Conservation (phyloP, 2,113 vertebrate genomes). For the Anseranas semipalmata region DNA sequence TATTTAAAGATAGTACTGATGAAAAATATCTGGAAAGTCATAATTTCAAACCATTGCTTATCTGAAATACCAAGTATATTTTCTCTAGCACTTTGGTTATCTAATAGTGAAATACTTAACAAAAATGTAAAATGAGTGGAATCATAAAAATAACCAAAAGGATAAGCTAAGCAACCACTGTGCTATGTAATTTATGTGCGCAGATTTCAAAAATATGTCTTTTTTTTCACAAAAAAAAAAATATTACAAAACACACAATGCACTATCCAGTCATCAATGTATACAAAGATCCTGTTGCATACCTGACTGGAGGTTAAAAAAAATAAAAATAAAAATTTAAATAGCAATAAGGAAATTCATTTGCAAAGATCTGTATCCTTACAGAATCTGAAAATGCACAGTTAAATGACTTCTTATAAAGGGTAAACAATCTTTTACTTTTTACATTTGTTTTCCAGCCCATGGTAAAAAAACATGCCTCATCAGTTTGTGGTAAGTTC, state of each 20-base stretch:
- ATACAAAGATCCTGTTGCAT: not conserved
- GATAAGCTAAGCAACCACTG: not conserved
- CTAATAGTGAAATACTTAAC: not conserved
- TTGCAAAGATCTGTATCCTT: not conserved
- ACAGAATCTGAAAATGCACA: not conserved
- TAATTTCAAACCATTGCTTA: fast-evolving
- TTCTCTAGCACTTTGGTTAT: not conserved
- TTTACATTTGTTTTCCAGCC: not conserved
- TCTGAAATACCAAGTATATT: not conserved
- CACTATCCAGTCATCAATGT: not conserved
- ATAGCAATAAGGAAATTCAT: not conserved
- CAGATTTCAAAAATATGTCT: not conserved
- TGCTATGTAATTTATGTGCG: not conserved
- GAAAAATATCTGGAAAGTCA: not conserved
- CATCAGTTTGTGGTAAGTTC: not conserved
- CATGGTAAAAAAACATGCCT: not conserved
- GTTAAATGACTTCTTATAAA: not conserved
- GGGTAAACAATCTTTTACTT: not conserved
- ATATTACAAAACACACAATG: not conserved
- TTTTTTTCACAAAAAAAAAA: not conserved
- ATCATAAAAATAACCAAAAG: not conserved
- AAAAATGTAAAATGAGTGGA: not conserved
- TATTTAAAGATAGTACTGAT: not conserved
- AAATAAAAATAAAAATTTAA: not conserved
- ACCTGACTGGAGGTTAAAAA: not conserved